Evolutionary conservation across 2,113 vertebrate genomes (phyloP).

Genomic region (Lepus timidus): DNA sequence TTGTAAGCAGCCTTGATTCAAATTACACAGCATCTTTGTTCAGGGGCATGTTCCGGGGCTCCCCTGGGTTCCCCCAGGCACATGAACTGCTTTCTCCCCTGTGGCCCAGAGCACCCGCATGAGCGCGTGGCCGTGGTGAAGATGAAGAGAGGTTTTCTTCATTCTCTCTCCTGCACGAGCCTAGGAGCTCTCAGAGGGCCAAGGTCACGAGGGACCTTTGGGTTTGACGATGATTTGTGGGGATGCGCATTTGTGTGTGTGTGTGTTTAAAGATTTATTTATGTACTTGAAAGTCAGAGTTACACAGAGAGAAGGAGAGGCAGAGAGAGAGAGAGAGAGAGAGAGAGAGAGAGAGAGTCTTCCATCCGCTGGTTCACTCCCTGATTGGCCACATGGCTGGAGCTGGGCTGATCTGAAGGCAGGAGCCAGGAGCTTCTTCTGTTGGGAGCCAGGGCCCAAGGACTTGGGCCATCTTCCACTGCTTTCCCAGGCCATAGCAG

Average conservation of each 20-base stretch:
- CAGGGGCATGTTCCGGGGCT: background rate
- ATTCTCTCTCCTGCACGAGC: background rate
- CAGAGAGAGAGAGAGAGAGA: too few species aligned
- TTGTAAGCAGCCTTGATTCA: background rate
- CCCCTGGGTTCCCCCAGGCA: constrained; percentile 2
- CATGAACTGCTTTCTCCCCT: background rate
- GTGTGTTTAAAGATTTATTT: too few species aligned
- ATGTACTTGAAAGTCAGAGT: too few species aligned
- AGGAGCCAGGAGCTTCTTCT: too few species aligned
- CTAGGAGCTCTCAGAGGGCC: background rate
- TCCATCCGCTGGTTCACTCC: too few species aligned
- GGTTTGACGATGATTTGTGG: background rate
- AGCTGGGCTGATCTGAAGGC: too few species aligned
- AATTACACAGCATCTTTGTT: background rate
- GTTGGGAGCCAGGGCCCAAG: too few species aligned
- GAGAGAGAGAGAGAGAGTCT: too few species aligned
- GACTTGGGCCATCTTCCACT: too few species aligned
- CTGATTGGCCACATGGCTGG: too few species aligned
- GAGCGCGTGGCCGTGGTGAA: background rate
- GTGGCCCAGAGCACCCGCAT: background rate
- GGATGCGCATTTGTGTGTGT: background rate
- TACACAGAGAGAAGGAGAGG: too few species aligned
- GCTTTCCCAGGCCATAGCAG: too few species aligned
- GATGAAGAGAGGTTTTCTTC: background rate
- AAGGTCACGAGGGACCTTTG: background rate